Base-by-base conservation (phyloP, 2,888 invertebrate species). In the Clivina fossor region DNA sequence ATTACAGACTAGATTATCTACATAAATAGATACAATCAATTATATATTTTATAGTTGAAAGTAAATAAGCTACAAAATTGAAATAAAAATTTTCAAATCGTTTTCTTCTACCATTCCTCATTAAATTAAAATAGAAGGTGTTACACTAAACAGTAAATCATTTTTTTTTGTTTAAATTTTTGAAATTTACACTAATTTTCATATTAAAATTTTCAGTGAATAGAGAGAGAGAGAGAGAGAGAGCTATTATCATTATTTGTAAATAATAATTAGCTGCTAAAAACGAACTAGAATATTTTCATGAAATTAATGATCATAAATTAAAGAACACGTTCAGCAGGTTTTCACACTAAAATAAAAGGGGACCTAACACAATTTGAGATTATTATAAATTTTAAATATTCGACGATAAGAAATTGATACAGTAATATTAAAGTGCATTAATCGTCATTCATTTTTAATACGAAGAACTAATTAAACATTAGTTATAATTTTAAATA, bases 271-370 rank as follows among this genome's bases (percentile, higher is more conserved):
- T 16, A 33, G 33, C 7, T 16, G 16, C 33, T n/a, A n/a, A n/a
- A n/a, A n/a, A n/a, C n/a, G n/a, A n/a, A n/a, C n/a, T n/a, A n/a
- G n/a, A n/a, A n/a, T 33, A n/a, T 3, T 13, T 33, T 33, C 16
- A 33, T 15, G 13, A 33, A 33, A 33, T 32, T 32, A 33, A 33
- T 11, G 33, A 33, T 33, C 33, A 33, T 16, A 33, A 9, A 16
- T 33, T 15, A 9, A 33, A 16, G 13, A 8, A 8, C 4, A 33
- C 11, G 30, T 33, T 33, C 1, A n/a, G 4, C 11, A 33, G 9
- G 13, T 15, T 33, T 33, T 9, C 33, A 16, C 4, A 33, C 7
- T 33, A 16, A n/a, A n/a, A n/a, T 16, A n/a, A 7, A 33, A 15
- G 13, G 13, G 5, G 7, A 33, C 13, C 33, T 15, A 15, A 33